A percentile compares a stretch with the other conserved stretches of the same genome.
Conservation (phyloP, 64 coral and sea anemone species). For the Montipora capricornis region DNA sequence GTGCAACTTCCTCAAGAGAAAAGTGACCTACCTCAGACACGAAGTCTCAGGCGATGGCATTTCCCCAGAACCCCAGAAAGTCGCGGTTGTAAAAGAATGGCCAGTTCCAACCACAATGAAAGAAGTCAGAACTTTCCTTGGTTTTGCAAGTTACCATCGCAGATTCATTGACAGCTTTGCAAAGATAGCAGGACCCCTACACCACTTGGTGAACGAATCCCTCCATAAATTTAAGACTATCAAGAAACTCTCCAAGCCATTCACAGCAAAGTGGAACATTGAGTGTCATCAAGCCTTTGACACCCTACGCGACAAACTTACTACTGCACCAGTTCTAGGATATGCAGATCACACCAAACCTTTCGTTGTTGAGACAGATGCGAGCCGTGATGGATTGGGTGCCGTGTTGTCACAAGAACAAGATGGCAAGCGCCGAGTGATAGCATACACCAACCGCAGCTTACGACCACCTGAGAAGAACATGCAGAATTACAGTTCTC, state of each 20-base stretch:
- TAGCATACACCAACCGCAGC: conserved; percentile 1
- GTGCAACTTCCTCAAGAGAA: not conserved
- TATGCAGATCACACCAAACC: too few species aligned
- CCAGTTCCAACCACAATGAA: not conserved
- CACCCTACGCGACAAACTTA: too few species aligned
- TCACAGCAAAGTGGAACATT: too few species aligned
- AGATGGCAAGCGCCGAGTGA: conserved; percentile 22
- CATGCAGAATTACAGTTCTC: conserved; percentile 13
- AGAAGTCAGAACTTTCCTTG: not conserved
- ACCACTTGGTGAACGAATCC: not conserved
- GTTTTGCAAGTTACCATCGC: not conserved
- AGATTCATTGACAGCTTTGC: not conserved
- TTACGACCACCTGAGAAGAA: conserved; percentile 21
- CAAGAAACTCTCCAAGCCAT: too few species aligned
- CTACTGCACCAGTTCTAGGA: too few species aligned
- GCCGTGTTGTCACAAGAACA: conserved; percentile 32
- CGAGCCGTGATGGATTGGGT: conserved; percentile 36
- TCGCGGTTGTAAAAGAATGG: not conserved
- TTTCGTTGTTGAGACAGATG: conserved; percentile 46
- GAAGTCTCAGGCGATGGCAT: not conserved
- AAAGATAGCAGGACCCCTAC: not conserved
- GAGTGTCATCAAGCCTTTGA: too few species aligned
- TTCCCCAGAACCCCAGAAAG: not conserved
- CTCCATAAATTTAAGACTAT: too few species aligned
- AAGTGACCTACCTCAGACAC: not conserved